phyloP scores from a whole-genome alignment of 2,888 invertebrate genomes.

The Formica aserva region DNA sequence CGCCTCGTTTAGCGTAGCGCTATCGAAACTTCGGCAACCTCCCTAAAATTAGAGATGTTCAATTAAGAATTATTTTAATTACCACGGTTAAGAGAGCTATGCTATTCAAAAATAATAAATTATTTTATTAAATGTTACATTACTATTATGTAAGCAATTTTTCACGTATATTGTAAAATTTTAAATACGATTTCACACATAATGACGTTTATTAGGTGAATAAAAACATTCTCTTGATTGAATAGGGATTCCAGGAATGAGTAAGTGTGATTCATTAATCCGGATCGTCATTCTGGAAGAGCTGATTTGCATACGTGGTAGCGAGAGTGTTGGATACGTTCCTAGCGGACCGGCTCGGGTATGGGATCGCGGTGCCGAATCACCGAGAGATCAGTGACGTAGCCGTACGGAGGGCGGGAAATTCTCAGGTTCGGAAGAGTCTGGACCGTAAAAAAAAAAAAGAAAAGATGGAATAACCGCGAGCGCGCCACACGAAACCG shows the following conservation, averaged over 20 bases:
- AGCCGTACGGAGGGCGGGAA: conserved; percentile 39
- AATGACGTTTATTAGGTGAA: not conserved
- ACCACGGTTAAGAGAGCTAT: not conserved
- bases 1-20: not conserved
- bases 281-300: no score
- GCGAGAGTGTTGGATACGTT: conserved; percentile 24
- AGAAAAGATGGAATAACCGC: conserved; percentile 34
- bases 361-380: conserved; percentile 64
- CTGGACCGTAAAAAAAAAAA: conserved; percentile 32
- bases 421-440: conserved; percentile 46
- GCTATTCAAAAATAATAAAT: not conserved
- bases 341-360: conserved; percentile 52
- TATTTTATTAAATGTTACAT: not conserved
- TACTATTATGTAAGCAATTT: not conserved
- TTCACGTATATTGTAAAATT: not conserved
- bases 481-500: not conserved
- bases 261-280: not conserved
- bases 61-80: not conserved
- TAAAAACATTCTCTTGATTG: not conserved
- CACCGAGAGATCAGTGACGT: conserved; percentile 62
- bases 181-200: not conserved
- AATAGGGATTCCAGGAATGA: not conserved
- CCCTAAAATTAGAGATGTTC: not conserved
- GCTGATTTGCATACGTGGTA: conserved; percentile 29
- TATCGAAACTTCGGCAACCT: not conserved